These are phyloP conservation scores for Nemotelus pantherinus DNA, from an alignment of 2,888 invertebrate species.

Conservation along the genomic window DNA sequence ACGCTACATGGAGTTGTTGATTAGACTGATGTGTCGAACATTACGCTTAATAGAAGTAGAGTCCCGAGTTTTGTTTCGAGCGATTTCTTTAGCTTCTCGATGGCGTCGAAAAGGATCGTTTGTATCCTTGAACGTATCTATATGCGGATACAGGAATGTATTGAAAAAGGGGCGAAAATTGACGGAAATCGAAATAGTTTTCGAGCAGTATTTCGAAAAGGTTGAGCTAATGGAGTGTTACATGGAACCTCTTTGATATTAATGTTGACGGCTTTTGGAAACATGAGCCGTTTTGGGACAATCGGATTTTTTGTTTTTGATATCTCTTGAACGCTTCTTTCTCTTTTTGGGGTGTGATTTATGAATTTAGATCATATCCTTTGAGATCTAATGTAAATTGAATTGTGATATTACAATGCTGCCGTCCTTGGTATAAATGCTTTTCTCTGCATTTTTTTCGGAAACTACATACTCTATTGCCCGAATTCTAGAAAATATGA, in stretches of 20 bases:
- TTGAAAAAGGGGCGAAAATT: background rate
- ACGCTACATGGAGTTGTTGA: conserved; percentile 1
- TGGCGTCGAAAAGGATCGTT: no score
- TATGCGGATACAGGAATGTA: background rate
- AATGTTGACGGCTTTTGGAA: conserved; percentile 22
- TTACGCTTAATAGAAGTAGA: background rate
- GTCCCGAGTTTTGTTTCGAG: background rate
- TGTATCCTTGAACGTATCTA: no score
- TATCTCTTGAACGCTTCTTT: no score
- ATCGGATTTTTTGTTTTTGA: background rate
- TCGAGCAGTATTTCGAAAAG: background rate
- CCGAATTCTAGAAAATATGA: no score
- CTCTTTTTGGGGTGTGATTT: no score
- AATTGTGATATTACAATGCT: no score
- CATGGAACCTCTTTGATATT: conserved; percentile 26
- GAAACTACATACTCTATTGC: no score
- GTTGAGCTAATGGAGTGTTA: conserved; percentile 31
- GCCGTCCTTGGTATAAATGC: no score
- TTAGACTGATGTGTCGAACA: conserved; percentile 26
- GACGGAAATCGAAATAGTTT: background rate
- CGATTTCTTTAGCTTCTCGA: background rate
- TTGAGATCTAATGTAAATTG: no score
- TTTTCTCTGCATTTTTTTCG: no score
- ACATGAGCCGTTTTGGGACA: background rate
- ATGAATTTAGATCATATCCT: no score